Evolutionary conservation across 2,888 invertebrate genomes (phyloP), one percentile per base, ranked within the genome.

Genomic region (Metallyticus violacea): DNA sequence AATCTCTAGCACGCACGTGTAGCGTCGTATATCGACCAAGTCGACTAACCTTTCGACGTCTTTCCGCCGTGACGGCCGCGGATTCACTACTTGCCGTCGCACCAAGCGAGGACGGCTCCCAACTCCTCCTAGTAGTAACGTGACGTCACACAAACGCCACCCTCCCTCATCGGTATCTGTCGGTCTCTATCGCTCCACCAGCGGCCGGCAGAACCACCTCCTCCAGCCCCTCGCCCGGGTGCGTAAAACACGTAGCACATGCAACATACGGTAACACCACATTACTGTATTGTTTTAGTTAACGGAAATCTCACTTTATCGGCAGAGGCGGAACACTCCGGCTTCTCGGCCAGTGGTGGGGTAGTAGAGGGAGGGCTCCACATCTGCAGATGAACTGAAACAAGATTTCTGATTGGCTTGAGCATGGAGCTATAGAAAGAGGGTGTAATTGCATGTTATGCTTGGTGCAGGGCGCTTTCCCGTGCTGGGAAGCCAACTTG

Each of bases 81-180:
- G 83, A 77, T 83, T 83, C 80, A 29, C 62, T 79, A 22, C 79
- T 78, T 27, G 15, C 28, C 84, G 30, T 22, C 86, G 15, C 40
- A 82, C 7, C 40, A 25, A 25, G 26, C 76, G 27, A 26, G 27
- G 26, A 83, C 30, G 27, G 40, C 29, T 27, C 29, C 85, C 26
- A 26, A 76, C 76, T 76, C 82, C 76, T 29, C 82, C 76, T 27
- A 76, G 81, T 81, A 76, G 83, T 28, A 77, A 77, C 4, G 83
- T 83, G 83, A 83, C 83, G 83, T 83, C 83, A 83, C 83, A 62
- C 40, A 62, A 62, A 62, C 40, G 22, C 40, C 40, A 62, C 40
- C 40, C 40, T 62, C 40, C 22, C 40, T 62, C 40, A 62, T 62
- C 40, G 40, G 22, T 22, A 62, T 62, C 40, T 9, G 15, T 62